Conservation (phyloP, 2,797 vertebrate genomes). For the Alca torda region DNA sequence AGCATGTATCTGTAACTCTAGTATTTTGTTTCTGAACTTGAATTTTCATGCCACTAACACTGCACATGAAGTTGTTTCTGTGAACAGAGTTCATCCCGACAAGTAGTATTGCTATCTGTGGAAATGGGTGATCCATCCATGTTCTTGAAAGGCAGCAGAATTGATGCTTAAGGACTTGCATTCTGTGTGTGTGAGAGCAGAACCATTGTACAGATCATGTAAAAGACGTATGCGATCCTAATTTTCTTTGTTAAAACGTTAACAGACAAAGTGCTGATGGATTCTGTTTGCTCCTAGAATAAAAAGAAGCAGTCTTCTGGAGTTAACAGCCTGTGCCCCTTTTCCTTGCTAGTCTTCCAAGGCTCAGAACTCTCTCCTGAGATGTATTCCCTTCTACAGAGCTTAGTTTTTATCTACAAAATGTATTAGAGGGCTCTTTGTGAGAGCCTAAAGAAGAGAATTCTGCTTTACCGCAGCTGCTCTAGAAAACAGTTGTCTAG, state of each 20-base stretch:
- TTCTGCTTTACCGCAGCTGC: neutral
- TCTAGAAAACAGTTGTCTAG: neutral
- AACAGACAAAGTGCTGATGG: neutral
- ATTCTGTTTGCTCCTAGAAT: neutral
- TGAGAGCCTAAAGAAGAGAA: neutral
- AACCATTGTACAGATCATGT: neutral
- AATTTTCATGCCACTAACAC: neutral
- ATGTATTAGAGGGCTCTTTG: neutral
- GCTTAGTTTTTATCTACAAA: neutral
- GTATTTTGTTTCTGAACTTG: neutral
- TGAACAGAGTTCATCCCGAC: neutral
- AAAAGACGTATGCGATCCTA: neutral
- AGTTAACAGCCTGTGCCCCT: neutral
- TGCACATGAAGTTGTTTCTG: neutral
- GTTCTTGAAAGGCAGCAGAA: neutral
- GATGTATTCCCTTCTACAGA: neutral
- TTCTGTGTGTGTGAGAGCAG: neutral
- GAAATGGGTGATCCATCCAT: neutral
- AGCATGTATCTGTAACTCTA: neutral
- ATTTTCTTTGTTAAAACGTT: neutral
- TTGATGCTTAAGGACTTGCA: neutral
- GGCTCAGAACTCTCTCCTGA: neutral
- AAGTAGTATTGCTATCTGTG: neutral
- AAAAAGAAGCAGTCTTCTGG: neutral
- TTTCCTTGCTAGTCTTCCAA: neutral